Evolutionary conservation across 2,113 vertebrate genomes (phyloP).

Genomic region (Romanogobio albipinnatus): DNA sequence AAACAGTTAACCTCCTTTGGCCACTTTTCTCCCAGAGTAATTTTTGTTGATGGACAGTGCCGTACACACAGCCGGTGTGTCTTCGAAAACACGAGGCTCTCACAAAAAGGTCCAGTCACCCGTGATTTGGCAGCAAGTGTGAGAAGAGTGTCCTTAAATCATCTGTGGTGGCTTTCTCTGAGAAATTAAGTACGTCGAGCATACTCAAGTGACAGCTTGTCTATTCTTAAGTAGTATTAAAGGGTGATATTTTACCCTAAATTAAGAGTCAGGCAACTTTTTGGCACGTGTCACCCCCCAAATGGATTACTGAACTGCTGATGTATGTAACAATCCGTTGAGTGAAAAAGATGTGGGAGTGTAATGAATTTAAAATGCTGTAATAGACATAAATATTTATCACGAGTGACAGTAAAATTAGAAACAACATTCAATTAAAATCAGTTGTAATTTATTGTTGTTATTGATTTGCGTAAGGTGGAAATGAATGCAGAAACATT

Average conservation of each 20-base stretch:
- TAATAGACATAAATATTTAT: constrained; percentile 86
- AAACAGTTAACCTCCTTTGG: constrained; percentile 48
- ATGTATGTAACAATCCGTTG: constrained; percentile 68
- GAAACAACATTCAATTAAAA: constrained; percentile 84
- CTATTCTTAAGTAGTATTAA: constrained; percentile 58
- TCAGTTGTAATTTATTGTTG: constrained; percentile 83
- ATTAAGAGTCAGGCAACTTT: constrained; percentile 72
- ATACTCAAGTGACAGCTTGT: constrained; percentile 52
- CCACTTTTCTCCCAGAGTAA: constrained; percentile 36
- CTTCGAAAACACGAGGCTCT: constrained; percentile 18
- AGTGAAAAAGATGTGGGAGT: constrained; percentile 76
- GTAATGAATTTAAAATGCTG: constrained; percentile 85
- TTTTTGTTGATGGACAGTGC: constrained; percentile 40
- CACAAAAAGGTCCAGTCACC: constrained; percentile 49
- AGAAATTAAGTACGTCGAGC: constrained; percentile 44
- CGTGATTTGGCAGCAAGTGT: constrained; percentile 42
- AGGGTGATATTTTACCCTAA: constrained; percentile 71
- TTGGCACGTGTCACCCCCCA: constrained; percentile 56
- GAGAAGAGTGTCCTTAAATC: constrained; percentile 60
- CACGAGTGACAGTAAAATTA: constrained; percentile 85
- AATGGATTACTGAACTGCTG: constrained; percentile 80
- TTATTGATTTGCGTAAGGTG: constrained; percentile 82
- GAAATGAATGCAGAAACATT: constrained; percentile 79
- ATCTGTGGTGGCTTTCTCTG: constrained; percentile 49
- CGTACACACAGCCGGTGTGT: constrained; percentile 30